Evolutionary conservation across 2,888 invertebrate species (phyloP).

Genomic region (Eumacrocentrus americanus): DNA sequence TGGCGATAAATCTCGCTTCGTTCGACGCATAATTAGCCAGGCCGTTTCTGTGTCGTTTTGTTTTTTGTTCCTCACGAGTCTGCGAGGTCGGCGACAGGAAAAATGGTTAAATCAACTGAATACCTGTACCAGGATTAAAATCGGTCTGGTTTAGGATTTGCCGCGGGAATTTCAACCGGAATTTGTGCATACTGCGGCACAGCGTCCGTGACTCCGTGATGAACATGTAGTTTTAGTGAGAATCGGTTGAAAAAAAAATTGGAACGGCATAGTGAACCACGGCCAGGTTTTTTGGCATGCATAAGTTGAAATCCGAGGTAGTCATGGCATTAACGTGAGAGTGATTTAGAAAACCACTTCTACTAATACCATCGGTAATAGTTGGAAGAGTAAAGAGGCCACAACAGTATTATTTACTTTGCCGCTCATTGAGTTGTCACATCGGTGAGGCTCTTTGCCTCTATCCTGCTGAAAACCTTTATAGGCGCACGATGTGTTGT

Average conservation of each 20-base stretch:
- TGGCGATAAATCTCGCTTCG: constrained; percentile 50
- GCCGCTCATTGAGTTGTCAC: constrained; percentile 49
- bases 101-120: too few species aligned
- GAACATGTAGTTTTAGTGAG: constrained; percentile 19
- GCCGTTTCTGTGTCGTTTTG: constrained; percentile 25
- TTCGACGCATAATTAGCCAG: constrained; percentile 49
- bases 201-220: constrained; percentile 12
- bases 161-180: constrained; percentile 6
- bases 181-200: constrained; percentile 7
- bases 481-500: too few species aligned
- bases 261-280: constrained; percentile 30
- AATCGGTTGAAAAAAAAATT: constrained; percentile 2
- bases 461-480: too few species aligned
- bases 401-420: constrained; percentile 12
- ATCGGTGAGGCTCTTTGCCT: too few species aligned
- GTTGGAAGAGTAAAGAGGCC: constrained; percentile 10
- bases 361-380: constrained; percentile 28
- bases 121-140: too few species aligned
- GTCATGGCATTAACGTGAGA: constrained; percentile 29
- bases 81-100: constrained; percentile 15
- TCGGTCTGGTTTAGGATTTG: constrained; percentile 1
- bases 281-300: constrained; percentile 20
- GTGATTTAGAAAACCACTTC: constrained; percentile 29
- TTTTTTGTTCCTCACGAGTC: constrained; percentile 3
- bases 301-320: constrained; percentile 29